Percentiles rank a stretch among this genome's conserved stretches.
phyloP scores from a whole-genome alignment of 2,113 vertebrate genomes.

The Circaetus cinerascens region DNA sequence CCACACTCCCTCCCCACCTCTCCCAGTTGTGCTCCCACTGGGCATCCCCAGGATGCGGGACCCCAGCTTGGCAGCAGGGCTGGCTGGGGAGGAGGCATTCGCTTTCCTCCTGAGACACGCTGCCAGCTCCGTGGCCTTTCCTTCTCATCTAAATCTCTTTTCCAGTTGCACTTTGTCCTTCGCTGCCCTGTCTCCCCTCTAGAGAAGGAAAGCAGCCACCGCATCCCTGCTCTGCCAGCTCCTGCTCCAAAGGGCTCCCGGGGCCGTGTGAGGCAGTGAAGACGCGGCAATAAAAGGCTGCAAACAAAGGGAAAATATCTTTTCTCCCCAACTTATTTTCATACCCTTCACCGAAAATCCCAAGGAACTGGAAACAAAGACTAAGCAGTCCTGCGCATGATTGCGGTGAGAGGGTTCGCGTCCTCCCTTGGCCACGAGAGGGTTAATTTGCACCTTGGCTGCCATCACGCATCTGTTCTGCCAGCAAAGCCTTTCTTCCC shows the following conservation, averaged over 20 bases:
- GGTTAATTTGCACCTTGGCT: neutral
- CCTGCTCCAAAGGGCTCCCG: neutral
- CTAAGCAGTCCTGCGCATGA: neutral
- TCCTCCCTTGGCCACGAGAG: accelerated
- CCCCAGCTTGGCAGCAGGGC: neutral
- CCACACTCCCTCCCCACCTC: neutral
- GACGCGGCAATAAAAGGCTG: neutral
- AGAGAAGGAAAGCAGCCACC: neutral
- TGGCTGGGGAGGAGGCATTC: neutral
- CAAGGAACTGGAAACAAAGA: neutral
- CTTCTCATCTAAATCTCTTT: neutral
- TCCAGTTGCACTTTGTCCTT: neutral
- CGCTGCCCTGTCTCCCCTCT: neutral
- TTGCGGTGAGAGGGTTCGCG: accelerated
- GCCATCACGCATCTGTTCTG: neutral
- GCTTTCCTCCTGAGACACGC: neutral
- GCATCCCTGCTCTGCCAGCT: accelerated
- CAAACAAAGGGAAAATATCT: neutral
- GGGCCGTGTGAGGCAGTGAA: accelerated
- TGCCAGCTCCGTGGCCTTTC: neutral
- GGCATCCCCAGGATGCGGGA: neutral
- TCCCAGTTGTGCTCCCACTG: accelerated
- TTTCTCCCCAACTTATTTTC: neutral
- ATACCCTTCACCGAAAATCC: neutral
- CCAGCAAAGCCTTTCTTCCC: neutral